Evolutionary conservation across 1,140 invertebrate species (phyloP).

Genomic region (Caenorhabditis remanei): DNA sequence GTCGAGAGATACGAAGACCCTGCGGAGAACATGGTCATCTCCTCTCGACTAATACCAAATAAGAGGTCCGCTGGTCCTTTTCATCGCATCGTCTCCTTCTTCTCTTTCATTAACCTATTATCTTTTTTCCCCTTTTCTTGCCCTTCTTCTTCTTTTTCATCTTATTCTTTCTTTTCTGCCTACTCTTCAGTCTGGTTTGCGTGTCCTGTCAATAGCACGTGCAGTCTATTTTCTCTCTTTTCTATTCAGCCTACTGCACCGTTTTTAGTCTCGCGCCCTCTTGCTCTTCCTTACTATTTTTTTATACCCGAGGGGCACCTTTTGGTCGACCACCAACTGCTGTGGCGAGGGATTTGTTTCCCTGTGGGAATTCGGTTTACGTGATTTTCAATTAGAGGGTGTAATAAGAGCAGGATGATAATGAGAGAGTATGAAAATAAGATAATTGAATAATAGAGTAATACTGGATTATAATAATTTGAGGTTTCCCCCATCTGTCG

Average conservation of each 20-base stretch:
- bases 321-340: slow-evolving; percentile 31
- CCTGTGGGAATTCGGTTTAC: background rate
- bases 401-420: background rate
- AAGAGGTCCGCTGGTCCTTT: background rate
- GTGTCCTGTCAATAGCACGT: slow-evolving; percentile 51
- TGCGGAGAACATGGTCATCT: background rate
- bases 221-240: slow-evolving; percentile 51
- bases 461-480: no score
- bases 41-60: background rate
- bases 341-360: slow-evolving; percentile 21
- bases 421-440: background rate
- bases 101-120: slow-evolving; percentile 34
- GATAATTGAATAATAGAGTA: no score
- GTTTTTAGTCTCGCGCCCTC: background rate
- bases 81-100: background rate
- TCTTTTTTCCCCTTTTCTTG: slow-evolving; percentile 10
- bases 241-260: background rate
- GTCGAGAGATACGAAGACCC: background rate
- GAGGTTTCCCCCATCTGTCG: no score
- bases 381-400: background rate
- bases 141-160: slow-evolving; percentile 2
- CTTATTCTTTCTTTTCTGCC: background rate
- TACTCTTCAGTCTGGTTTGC: slow-evolving; percentile 43
- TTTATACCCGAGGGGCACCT: slow-evolving; percentile 13
- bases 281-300: background rate